Evolutionary conservation across 2,113 vertebrate species (phyloP).

Genomic region (Dipodomys spectabilis): DNA sequence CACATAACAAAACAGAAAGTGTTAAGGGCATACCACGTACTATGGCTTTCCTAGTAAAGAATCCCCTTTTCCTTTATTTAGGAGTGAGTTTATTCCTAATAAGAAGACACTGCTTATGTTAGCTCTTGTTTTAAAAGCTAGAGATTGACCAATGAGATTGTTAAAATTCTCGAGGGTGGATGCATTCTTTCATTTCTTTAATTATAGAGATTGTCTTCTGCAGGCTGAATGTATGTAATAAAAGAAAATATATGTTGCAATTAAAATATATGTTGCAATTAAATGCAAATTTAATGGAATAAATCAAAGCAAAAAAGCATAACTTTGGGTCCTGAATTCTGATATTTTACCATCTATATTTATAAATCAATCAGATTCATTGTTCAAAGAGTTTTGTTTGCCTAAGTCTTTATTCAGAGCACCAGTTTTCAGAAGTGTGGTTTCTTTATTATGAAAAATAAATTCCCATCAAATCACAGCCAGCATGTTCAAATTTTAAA

Average conservation of each 20-base stretch:
- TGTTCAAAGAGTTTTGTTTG: not conserved
- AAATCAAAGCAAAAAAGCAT: not conserved
- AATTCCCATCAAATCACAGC: conserved; percentile 60
- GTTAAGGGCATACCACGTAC: not conserved
- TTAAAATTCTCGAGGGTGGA: not conserved
- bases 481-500: conserved; percentile 70
- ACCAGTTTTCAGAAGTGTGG: not conserved
- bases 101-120: conserved; percentile 7
- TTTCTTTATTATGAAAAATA: conserved; percentile 60
- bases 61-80: conserved; percentile 4
- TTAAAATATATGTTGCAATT: not conserved
- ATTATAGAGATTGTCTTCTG: not conserved
- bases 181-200: not conserved
- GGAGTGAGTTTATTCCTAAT: not conserved
- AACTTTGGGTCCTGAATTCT: not conserved
- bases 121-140: not conserved
- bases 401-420: not conserved
- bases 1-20: not conserved
- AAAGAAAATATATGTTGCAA: not conserved
- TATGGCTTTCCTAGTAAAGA: not conserved
- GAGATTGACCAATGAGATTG: not conserved
- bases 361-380: conserved; percentile 25
- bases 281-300: conserved; percentile 27
- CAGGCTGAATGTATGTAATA: not conserved
- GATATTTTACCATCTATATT: not conserved